Evolutionary conservation across 2,797 vertebrate species (phyloP).

Genomic region (Aeoliscus strigatus): DNA sequence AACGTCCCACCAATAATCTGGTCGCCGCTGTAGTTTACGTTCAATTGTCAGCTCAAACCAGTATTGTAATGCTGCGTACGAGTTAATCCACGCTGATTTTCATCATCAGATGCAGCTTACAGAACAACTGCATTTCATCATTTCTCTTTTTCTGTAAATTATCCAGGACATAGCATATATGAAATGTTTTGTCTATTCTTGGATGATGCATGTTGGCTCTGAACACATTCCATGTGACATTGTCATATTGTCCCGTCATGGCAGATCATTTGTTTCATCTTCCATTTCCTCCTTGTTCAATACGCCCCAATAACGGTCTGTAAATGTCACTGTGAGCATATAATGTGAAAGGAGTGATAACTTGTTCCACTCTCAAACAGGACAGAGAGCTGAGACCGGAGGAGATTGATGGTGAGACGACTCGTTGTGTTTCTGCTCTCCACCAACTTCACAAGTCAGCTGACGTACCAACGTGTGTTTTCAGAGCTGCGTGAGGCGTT

Average conservation of each 20-base stretch:
- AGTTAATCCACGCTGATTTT: conserved; percentile 28
- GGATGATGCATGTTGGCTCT: conserved; percentile 6
- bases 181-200: too few species aligned
- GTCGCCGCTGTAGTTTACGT: conserved; percentile 15
- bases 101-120: conserved; percentile 15
- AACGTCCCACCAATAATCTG: conserved; percentile 40
- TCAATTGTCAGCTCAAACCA: conserved; percentile 2
- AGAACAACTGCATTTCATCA: background rate
- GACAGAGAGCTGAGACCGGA: conserved; percentile 76
- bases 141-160: conserved; percentile 16
- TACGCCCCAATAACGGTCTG: background rate
- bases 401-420: conserved; percentile 74
- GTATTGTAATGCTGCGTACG: conserved; percentile 1
- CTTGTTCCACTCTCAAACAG: conserved; percentile 52
- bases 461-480: background rate
- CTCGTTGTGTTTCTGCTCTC: background rate
- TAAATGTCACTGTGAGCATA: too few species aligned
- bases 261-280: conserved; percentile 4
- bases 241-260: conserved; percentile 11
- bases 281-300: conserved; percentile 4
- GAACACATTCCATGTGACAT: background rate
- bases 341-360: conserved; percentile 9
- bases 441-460: background rate
- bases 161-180: background rate
- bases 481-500: conserved; percentile 92